A percentile compares a stretch with the other conserved stretches of the same genome.
Evolutionary conservation across 2,797 vertebrate genomes (phyloP).

Genomic region (Syngnathus acus): DNA sequence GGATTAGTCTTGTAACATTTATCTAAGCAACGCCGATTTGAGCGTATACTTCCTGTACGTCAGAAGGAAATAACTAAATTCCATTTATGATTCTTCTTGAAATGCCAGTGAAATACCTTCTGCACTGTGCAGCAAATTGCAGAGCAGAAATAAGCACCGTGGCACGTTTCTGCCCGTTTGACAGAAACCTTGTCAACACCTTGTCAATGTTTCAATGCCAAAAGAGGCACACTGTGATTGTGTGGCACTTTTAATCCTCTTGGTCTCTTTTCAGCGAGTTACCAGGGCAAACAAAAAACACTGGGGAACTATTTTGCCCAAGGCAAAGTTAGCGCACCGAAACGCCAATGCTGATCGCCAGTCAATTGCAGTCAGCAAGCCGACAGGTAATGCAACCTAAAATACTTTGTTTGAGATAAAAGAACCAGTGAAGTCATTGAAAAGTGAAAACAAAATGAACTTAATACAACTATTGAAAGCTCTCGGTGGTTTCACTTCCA

Average conservation of each 20-base stretch:
- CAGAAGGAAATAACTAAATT: slow-evolving; percentile 56
- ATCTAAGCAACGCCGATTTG: neutral
- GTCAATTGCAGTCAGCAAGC: slow-evolving; percentile 20
- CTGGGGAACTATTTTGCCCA: neutral
- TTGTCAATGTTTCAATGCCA: slow-evolving; percentile 20
- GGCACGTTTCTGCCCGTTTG: slow-evolving; percentile 27
- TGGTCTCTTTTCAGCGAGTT: slow-evolving; percentile 33
- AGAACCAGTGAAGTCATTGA: too few relatives aligned
- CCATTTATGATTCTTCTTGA: slow-evolving; percentile 43
- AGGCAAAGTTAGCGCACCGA: neutral
- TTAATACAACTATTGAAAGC: slow-evolving; percentile 4
- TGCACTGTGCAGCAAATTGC: slow-evolving; percentile 32
- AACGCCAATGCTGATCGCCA: neutral
- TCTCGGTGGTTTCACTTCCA: slow-evolving; percentile 1
- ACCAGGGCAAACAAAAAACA: slow-evolving; percentile 16
- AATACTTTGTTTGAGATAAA: too few relatives aligned
- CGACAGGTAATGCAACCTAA: slow-evolving; percentile 18
- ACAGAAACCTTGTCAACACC: slow-evolving; percentile 28
- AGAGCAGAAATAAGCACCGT: slow-evolving; percentile 24
- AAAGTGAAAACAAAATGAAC: too few relatives aligned
- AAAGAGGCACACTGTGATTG: slow-evolving; percentile 25
- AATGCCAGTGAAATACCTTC: slow-evolving; percentile 50
- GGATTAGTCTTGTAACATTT: neutral
- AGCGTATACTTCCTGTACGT: neutral
- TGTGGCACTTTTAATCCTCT: slow-evolving; percentile 40